Evolutionary conservation across 2,797 vertebrate genomes (phyloP).

Genomic region (Masticophis lateralis): DNA sequence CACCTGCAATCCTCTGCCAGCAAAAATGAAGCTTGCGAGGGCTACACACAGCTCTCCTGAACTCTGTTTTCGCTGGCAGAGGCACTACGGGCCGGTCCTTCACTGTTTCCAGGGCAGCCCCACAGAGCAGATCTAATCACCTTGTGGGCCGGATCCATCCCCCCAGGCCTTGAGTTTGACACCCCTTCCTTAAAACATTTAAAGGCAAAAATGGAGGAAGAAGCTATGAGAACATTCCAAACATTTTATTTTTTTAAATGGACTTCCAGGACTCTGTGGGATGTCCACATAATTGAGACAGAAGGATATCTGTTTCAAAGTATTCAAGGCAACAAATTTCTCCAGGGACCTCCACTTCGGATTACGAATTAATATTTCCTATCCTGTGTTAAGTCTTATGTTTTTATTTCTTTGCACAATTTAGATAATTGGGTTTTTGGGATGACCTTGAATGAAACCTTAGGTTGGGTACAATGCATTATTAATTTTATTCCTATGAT

Average conservation of each 20-base stretch:
- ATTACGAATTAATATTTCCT: background rate
- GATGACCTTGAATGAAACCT: background rate
- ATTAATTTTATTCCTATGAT: background rate
- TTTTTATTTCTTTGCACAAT: background rate
- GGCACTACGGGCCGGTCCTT: too few species aligned
- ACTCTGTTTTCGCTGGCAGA: too few species aligned
- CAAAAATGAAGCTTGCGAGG: too few species aligned
- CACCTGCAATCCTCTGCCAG: too few species aligned
- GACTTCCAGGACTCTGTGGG: background rate
- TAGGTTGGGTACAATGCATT: background rate
- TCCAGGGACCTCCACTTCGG: background rate
- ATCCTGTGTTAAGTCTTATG: background rate
- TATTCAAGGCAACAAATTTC: background rate
- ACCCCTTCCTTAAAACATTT: background rate
- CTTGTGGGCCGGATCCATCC: rapidly evolving
- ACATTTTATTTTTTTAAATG: background rate
- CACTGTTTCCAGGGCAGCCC: too few species aligned
- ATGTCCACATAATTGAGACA: background rate
- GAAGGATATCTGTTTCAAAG: background rate
- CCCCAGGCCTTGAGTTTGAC: too few species aligned
- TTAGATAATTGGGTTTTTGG: background rate
- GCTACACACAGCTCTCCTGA: too few species aligned
- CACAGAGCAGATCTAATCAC: too few species aligned
- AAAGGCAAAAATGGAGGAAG: background rate
- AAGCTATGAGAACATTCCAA: background rate